Conservation (phyloP, 2,797 vertebrate species). For the Bucorvus abyssinicus region DNA sequence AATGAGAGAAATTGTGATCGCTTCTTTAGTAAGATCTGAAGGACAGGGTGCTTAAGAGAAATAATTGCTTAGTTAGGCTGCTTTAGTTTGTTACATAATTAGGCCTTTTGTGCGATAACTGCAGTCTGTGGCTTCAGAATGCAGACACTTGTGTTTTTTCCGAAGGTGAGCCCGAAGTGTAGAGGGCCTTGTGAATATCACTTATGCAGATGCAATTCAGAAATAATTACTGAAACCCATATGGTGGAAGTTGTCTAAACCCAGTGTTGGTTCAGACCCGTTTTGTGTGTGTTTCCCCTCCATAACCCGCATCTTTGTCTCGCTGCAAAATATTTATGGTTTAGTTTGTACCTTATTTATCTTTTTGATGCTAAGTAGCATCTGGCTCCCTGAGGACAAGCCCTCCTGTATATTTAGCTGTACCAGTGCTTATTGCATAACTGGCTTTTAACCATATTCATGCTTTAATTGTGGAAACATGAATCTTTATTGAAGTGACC, state of each 20-base stretch:
- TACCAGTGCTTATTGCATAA: slow-evolving; percentile 18
- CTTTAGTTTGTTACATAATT: slow-evolving; percentile 51
- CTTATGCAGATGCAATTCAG: slow-evolving; percentile 21
- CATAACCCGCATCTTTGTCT: slow-evolving; percentile 17
- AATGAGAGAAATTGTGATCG: slow-evolving; percentile 54
- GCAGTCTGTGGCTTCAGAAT: neutral
- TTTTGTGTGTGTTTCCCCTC: neutral
- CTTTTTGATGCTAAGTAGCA: slow-evolving; percentile 34
- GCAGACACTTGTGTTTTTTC: neutral
- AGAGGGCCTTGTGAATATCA: slow-evolving; percentile 20
- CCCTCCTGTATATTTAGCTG: slow-evolving; percentile 50
- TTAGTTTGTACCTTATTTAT: slow-evolving; percentile 48
- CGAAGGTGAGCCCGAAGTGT: slow-evolving; percentile 1
- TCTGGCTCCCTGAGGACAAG: slow-evolving; percentile 37
- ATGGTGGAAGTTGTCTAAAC: slow-evolving; percentile 11
- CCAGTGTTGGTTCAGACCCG: neutral
- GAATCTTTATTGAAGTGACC: slow-evolving; percentile 10
- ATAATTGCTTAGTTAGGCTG: slow-evolving; percentile 55
- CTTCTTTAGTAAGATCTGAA: slow-evolving; percentile 48
- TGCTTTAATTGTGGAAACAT: slow-evolving; percentile 19
- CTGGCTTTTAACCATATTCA: slow-evolving; percentile 37
- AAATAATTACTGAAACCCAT: slow-evolving; percentile 47
- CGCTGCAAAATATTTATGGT: slow-evolving; percentile 44
- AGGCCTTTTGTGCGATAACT: slow-evolving; percentile 53
- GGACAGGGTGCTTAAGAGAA: slow-evolving; percentile 47